Base-by-base conservation (phyloP, 2,888 invertebrate genomes). In the Agonum fuliginosum region DNA sequence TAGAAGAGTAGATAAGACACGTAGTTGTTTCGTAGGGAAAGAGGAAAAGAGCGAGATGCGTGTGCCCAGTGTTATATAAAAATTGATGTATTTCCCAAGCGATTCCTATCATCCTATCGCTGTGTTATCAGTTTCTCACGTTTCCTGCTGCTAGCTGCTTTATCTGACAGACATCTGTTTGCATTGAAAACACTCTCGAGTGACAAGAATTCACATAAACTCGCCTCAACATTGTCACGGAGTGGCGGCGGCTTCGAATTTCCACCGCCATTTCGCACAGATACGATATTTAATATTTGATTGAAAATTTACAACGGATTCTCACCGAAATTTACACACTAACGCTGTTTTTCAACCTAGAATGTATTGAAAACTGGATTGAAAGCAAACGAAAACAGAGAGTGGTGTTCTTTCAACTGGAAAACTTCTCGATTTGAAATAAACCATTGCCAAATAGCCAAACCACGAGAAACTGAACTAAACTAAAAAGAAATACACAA, bases 111-210 rank as follows among this genome's bases (percentile, higher is more conserved):
- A 41, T 62, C 41, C 67, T 19, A 67, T 67, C 41, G 67, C 27
- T 17, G 19, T 67, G 67, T 67, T 67, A 67, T 67, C 67, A 67
- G 41, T 41, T 22, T 67, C 67, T 67, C 67, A 41, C 67, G 67
- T 67, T 67, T 67, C 67, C 20, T 22, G 37, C 67, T 41, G 37
- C 41, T 37, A n/a, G 37, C 67, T 41, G 37, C 41, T 37, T 67
- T 67, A 67, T 67, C 67, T 41, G 67, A 41, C 67, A 67, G 67
- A 41, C 67, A 67, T 67, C 67, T 67, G 67, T 67, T 67, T 41
- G 37, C 41, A 41, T 67, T 67, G 41, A 67, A 30, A 67, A 67
- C 67, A 67, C 41, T 67, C 41, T 67, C 41, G 67, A 41, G 41
- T 41, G 41, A 67, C 67, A 67, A 41, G 67, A 67, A 62, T 67